phyloP scores from a whole-genome alignment of 2,113 vertebrate species.

The Suncus etruscus region DNA sequence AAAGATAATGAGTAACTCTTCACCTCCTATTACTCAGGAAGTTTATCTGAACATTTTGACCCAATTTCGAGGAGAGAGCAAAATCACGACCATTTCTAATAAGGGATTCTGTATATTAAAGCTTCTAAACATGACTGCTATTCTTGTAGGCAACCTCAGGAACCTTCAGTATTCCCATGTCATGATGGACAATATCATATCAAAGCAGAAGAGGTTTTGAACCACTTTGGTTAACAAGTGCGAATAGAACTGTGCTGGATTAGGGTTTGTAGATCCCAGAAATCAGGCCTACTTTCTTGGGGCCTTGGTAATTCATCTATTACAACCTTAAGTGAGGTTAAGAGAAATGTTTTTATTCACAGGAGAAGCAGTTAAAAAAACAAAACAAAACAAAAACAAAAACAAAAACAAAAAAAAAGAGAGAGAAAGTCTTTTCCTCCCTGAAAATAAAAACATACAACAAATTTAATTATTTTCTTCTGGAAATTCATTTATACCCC shows the following conservation, averaged over 20 bases:
- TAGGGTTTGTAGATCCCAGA: background rate
- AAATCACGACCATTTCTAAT: slow-evolving; percentile 64
- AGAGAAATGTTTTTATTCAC: slow-evolving; percentile 30
- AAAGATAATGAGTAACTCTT: slow-evolving; percentile 66
- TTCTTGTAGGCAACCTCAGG: background rate
- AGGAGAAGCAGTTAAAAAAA: slow-evolving; percentile 41
- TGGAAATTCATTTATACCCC: background rate
- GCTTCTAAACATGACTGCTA: slow-evolving; percentile 66
- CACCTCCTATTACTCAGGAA: slow-evolving; percentile 18
- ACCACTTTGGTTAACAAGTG: background rate
- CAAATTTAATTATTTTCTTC: background rate
- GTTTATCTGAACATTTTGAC: slow-evolving; percentile 72
- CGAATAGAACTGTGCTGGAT: background rate
- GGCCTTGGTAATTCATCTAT: background rate
- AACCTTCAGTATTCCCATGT: background rate
- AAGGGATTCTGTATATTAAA: slow-evolving; percentile 43
- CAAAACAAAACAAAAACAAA: too few relatives aligned
- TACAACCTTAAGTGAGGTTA: background rate
- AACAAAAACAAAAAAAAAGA: slow-evolving; percentile 18
- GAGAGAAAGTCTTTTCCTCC: slow-evolving; percentile 12
- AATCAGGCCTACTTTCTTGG: background rate
- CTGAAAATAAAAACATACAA: background rate
- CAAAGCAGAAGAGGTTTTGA: background rate
- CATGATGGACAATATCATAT: background rate
- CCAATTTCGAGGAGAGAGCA: slow-evolving; percentile 63